Conservation (phyloP, 2,888 invertebrate genomes). For the Caenorhabditis parvicauda region DNA sequence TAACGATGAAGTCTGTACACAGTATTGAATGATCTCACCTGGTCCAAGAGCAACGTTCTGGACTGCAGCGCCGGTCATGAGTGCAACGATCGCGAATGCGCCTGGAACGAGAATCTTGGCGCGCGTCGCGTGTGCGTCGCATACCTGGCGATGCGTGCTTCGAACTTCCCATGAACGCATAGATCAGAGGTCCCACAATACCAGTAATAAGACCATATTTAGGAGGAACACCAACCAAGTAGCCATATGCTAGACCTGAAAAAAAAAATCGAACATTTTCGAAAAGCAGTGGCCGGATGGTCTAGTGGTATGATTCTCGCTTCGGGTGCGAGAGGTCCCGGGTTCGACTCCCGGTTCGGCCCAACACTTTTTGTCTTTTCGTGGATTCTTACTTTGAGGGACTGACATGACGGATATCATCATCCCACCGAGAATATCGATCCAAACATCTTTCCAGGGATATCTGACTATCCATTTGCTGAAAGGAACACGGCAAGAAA, state of each 20-base stretch:
- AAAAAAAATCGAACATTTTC: not conserved
- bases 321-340: constrained; percentile 63
- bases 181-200: constrained; percentile 83
- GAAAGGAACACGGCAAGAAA: constrained; percentile 32
- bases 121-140: not conserved
- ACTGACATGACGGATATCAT: constrained; percentile 50
- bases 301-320: constrained; percentile 62
- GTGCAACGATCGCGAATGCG: constrained; percentile 47
- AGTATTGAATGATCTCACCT: not conserved
- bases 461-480: constrained; percentile 40
- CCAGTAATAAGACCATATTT: constrained; percentile 77
- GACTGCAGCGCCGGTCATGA: constrained; percentile 50
- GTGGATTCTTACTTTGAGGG: constrained; percentile 36
- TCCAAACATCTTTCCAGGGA: constrained; percentile 31
- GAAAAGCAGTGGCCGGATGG: constrained; percentile 42
- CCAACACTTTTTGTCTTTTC: constrained; percentile 29
- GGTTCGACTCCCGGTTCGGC: constrained; percentile 59
- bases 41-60: constrained; percentile 4
- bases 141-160: constrained; percentile 80
- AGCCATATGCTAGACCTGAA: constrained; percentile 59
- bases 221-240: constrained; percentile 66
- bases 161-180: constrained; percentile 82
- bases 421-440: constrained; percentile 44
- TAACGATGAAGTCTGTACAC: too few species aligned
- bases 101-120: constrained; percentile 15